Conservation (phyloP, 2,888 invertebrate genomes). For the Melinopterus prodromus region DNA sequence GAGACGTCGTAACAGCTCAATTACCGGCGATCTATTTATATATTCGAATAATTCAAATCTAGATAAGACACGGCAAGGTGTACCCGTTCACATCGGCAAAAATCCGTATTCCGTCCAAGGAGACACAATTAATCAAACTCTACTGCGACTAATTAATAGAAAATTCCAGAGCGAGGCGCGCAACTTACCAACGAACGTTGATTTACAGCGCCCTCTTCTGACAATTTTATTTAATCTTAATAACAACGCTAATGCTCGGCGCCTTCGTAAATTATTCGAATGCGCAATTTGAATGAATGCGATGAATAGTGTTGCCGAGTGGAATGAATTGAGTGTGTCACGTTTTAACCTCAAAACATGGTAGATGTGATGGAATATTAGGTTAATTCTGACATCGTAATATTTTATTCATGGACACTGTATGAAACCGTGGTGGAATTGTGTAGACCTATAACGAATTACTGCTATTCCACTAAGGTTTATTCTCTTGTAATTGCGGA, state of each 20-base stretch:
- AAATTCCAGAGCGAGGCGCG: conserved; percentile 19
- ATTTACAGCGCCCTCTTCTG: conserved; percentile 31
- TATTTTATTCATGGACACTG: not conserved
- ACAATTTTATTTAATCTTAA: conserved; percentile 34
- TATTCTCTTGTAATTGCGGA: not conserved
- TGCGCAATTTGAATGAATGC: conserved; percentile 27
- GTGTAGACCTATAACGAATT: not conserved
- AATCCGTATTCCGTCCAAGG: conserved; percentile 4
- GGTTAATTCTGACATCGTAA: not conserved
- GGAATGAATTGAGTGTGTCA: too few relatives aligned
- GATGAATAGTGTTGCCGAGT: not conserved
- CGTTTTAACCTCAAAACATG: not conserved
- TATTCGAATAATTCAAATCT: conserved; percentile 4
- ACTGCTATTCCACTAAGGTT: not conserved
- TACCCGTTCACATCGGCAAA: not conserved
- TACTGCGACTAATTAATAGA: conserved; percentile 30
- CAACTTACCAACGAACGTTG: conserved; percentile 13
- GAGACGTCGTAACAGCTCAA: not conserved
- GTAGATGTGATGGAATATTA: not conserved
- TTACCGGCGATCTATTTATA: not conserved
- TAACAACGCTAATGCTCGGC: conserved; percentile 30
- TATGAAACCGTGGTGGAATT: not conserved
- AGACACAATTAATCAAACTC: not conserved
- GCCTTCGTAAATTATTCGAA: conserved; percentile 32
- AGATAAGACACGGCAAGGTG: not conserved